A percentile compares a stretch with the other conserved stretches of the same genome.
phyloP scores from a whole-genome alignment of 2,888 invertebrate species.

The Amphipoea lucens region DNA sequence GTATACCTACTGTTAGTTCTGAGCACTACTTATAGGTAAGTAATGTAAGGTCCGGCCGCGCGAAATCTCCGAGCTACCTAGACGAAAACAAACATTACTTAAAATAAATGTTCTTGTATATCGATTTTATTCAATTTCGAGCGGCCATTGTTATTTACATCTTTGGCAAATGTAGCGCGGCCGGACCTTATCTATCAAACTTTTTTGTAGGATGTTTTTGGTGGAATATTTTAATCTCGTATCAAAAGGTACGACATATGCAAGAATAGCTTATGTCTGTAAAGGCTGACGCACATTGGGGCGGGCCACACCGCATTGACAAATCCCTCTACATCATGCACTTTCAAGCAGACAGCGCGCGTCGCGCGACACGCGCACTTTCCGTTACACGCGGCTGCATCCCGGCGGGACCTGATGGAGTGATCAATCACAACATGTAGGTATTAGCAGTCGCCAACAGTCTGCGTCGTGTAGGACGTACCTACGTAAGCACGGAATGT shows the following conservation, averaged over 20 bases:
- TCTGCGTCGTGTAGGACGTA: background rate
- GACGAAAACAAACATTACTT: too few relatives aligned
- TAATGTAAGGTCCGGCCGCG: too few relatives aligned
- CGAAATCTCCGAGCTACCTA: too few relatives aligned
- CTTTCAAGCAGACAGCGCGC: background rate
- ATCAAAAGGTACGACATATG: background rate
- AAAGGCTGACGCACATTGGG: background rate
- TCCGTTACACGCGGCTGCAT: background rate
- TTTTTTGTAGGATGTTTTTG: too few relatives aligned
- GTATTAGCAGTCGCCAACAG: conserved; percentile 8
- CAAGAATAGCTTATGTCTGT: background rate
- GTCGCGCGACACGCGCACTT: background rate
- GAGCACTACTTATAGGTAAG: background rate
- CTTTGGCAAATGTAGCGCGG: too few relatives aligned
- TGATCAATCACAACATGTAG: conserved; percentile 1
- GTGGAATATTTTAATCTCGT: too few relatives aligned
- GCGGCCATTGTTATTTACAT: too few relatives aligned
- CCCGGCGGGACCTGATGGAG: conserved; percentile 4
- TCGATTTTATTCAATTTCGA: too few relatives aligned
- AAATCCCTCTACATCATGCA: background rate
- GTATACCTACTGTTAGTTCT: background rate
- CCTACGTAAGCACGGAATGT: conserved; percentile 9
- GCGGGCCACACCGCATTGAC: background rate
- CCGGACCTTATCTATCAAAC: too few relatives aligned
- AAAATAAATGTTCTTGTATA: too few relatives aligned